phyloP scores from a whole-genome alignment of 2,113 vertebrate genomes.

The Morone chrysops region DNA sequence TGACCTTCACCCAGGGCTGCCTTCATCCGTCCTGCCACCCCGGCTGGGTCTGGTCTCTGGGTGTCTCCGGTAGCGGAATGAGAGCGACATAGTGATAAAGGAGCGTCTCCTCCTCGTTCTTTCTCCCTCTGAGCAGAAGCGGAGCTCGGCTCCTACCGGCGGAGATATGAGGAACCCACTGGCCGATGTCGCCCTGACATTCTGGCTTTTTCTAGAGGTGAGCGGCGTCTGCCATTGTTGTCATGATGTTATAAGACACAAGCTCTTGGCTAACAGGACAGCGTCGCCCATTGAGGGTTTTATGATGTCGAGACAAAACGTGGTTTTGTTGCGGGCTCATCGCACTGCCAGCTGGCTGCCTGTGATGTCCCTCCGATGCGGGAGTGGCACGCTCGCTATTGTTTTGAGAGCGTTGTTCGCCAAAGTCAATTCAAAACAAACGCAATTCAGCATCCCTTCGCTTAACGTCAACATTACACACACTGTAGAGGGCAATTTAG shows the following conservation, averaged over 20 bases:
- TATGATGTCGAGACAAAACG: too few species aligned
- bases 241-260: too few species aligned
- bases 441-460: fast-evolving
- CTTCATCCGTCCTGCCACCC: slow-evolving; percentile 8
- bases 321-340: neutral
- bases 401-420: neutral
- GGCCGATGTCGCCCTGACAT: slow-evolving; percentile 61
- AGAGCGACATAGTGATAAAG: slow-evolving; percentile 28
- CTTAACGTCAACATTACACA: fast-evolving
- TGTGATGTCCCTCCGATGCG: neutral
- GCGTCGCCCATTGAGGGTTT: neutral
- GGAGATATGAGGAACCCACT: slow-evolving; percentile 71
- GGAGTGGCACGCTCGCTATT: neutral
- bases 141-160: slow-evolving; percentile 31
- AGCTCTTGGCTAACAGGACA: neutral
- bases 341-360: neutral
- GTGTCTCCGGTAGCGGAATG: slow-evolving; percentile 43
- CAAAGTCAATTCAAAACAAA: slow-evolving; percentile 6
- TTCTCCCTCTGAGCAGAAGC: slow-evolving; percentile 20
- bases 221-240: slow-evolving; percentile 27
- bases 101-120: slow-evolving; percentile 13
- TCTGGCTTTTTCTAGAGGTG: slow-evolving; percentile 79
- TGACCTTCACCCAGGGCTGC: neutral
- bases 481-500: fast-evolving
- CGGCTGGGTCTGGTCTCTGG: slow-evolving; percentile 1